Base-by-base conservation (phyloP, 1,140 invertebrate species). In the Polypedilum pembai region DNA sequence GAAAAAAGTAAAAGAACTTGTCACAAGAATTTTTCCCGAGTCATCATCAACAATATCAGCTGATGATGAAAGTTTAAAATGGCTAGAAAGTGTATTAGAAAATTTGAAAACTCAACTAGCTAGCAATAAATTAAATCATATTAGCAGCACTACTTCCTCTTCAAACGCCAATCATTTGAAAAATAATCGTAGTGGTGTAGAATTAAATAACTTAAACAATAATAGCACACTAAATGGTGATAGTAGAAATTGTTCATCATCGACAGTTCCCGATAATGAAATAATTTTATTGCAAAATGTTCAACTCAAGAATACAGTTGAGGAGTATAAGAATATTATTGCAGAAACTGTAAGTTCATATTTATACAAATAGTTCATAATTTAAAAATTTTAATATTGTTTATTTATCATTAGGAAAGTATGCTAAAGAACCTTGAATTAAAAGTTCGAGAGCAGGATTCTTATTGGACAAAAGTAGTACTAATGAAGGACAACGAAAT, bases 251-350 rank as follows among this genome's bases (percentile, higher is more conserved):
- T 15, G 7, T 20, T 21, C 65, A 7, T 18, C 65, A 21, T 69
- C 65, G 8, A 8, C 40, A 33, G 45, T 7, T 74, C 56, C 75
- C 20, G 74, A 65, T 41, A 76, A 76, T n/a, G 83, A 85, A 17
- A 76, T 85, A 65, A 69, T 77, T 74, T 77, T 69, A 0, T 69
- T 78, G 75, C 83, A 90, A 80, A 89, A 90, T 78, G 84, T 84
- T 78, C 85, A 87, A 76, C 81, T 92, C 75, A 87, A 90, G 77
- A 80, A 82, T 17, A 85, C 89, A 79, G 86, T 91, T 33, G 85
- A 86, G 45, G 87, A 92, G 80, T 92, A 92, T 78, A 89, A 92
- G 78, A 86, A 83, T 79, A 87, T 92, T 75, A 90, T 93, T 76
- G 86, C 88, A 72, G 89, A 92, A 78, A 92, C 91, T 77, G 91